A percentile compares a stretch with the other conserved stretches of the same genome.
These are phyloP conservation scores for Xylophagus ater DNA, from an alignment of 2,888 invertebrate genomes.

Conservation along the genomic window DNA sequence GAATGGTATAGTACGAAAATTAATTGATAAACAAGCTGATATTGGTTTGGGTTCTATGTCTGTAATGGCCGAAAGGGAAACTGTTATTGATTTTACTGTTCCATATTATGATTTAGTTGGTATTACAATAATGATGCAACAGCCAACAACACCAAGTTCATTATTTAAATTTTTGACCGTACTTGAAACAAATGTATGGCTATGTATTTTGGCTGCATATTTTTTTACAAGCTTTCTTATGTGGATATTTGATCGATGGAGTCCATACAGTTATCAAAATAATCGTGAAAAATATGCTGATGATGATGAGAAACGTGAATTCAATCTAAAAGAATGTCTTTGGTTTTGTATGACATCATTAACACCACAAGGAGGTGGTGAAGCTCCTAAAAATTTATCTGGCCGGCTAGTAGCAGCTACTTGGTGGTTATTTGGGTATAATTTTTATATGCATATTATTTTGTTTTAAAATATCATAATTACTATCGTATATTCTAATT, in stretches of 20 bases:
- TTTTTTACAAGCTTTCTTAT: conserved; percentile 89
- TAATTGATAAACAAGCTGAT: conserved; percentile 79
- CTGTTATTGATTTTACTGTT: conserved; percentile 95
- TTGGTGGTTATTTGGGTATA: conserved; percentile 93
- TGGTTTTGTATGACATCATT: conserved; percentile 99
- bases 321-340: conserved; percentile 88
- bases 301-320: conserved; percentile 88
- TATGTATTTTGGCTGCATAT: conserved; percentile 89
- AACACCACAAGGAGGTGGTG: conserved; percentile 90
- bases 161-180: conserved; percentile 95
- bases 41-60: conserved; percentile 89
- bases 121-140: conserved; percentile 89
- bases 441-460: not conserved
- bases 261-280: conserved; percentile 94
- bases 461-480: conserved; percentile 3
- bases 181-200: conserved; percentile 92
- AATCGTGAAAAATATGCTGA: conserved; percentile 86
- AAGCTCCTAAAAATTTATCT: conserved; percentile 91
- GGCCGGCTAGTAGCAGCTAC: conserved; percentile 92
- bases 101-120: conserved; percentile 98
- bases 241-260: conserved; percentile 95
- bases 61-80: conserved; percentile 95
- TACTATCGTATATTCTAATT: too few species aligned
- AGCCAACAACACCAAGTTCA: conserved; percentile 79
- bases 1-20: conserved; percentile 73